These are phyloP conservation scores for Icerya purchasi DNA, from an alignment of 2,888 invertebrate genomes.

Conservation along the genomic window DNA sequence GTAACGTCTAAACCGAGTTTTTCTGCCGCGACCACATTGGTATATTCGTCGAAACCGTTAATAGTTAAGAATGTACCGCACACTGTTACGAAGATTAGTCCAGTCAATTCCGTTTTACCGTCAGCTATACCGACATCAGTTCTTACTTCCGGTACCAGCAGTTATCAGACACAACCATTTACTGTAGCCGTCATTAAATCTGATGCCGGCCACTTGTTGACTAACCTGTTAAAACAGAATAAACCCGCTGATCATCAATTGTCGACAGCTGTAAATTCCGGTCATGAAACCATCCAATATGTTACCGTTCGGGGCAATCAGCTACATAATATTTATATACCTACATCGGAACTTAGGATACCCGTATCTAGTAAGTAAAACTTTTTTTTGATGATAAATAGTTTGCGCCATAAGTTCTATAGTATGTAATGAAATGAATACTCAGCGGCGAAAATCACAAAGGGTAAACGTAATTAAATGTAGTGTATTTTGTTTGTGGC, in stretches of 20 bases:
- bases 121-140: no score
- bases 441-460: no score
- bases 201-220: conserved; percentile 7
- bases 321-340: conserved; percentile 10
- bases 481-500: no score
- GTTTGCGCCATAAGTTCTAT: background rate
- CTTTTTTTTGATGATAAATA: background rate
- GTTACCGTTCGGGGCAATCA: conserved; percentile 5
- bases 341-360: conserved; percentile 3
- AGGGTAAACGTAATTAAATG: no score
- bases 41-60: background rate
- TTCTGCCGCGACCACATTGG: background rate
- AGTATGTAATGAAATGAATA: no score
- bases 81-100: background rate
- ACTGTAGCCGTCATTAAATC: conserved; percentile 14
- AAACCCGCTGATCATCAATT: background rate
- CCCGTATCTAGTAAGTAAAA: conserved; percentile 1
- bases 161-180: conserved; percentile 11
- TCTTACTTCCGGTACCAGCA: conserved; percentile 1
- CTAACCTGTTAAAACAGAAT: conserved; percentile 3
- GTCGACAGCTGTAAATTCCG: background rate
- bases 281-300: background rate
- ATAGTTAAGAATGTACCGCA: background rate
- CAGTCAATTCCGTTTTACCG: background rate
- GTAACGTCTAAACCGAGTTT: no score